These are phyloP conservation scores for Trematomus loennbergii DNA, from an alignment of 2,113 vertebrate species.

Conservation along the genomic window DNA sequence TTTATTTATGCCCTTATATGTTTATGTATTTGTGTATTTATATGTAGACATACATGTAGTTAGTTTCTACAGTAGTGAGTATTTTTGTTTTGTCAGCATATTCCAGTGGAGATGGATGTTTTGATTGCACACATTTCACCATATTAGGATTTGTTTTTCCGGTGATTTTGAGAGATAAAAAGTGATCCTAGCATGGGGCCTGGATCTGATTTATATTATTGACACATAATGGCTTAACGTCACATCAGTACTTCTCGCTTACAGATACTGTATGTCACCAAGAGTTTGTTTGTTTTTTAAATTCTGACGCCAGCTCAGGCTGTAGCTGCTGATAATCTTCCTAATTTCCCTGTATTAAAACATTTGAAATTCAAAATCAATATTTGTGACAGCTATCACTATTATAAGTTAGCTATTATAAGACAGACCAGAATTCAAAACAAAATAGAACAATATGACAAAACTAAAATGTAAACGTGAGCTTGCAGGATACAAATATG, in stretches of 20 bases:
- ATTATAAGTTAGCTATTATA: no score
- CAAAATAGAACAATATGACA: neutral
- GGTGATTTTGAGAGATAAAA: neutral
- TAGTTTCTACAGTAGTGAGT: neutral
- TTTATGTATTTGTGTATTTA: neutral
- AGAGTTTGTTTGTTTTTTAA: neutral
- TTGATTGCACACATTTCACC: neutral
- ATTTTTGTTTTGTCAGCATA: neutral
- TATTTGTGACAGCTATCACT: neutral
- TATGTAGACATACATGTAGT: no score
- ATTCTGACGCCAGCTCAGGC: neutral
- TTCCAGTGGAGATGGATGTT: neutral
- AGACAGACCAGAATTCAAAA: neutral
- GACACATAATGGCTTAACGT: neutral
- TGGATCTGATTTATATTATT: neutral
- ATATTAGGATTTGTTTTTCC: neutral
- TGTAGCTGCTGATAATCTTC: no score
- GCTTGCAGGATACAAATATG: constrained; percentile 92
- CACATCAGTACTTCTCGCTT: neutral
- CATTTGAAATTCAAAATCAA: neutral
- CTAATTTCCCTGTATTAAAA: neutral
- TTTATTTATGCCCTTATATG: constrained; percentile 51
- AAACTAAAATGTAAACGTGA: neutral
- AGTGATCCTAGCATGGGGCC: neutral
- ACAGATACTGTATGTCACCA: neutral